Evolutionary conservation across 2,113 vertebrate genomes (phyloP), one percentile per base, ranked within the genome.

Genomic region (Neomonachus schauinslandi): DNA sequence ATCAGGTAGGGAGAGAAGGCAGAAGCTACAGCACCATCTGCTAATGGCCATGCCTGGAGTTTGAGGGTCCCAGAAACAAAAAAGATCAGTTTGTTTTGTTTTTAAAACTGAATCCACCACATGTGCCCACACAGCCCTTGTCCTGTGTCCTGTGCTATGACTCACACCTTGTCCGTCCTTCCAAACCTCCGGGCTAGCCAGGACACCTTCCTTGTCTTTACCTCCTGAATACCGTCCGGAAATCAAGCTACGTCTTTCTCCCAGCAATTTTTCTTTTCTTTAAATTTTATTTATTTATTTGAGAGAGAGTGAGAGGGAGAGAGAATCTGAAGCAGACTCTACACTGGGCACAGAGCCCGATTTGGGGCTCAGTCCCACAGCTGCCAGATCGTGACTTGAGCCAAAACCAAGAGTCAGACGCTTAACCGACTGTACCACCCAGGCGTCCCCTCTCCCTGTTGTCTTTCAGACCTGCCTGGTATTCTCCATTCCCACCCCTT

Each of bases 101-200:
- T 59, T 76, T 95, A 24, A 2, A 22, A 71, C 2, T 31, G 49
- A 53, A 13, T 46, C 39, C 5, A 55, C 65, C 36, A 24, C 0
- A 0, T 59, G 26, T n/a, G 19, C n/a, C n/a, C 19, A 18, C 2
- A 12, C 13, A 39, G 51, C 36, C 5, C 3, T 71, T 51, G 36
- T 26, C 55, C 6, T 42, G 49, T 65, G 39, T 11, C 80, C 31
- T 61, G 55, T 80, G 57, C 42, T 49, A 36, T 57, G 39, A 21
- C 69, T 21, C 46, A 36, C 0, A 6, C 14, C n/a, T 19, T 36
- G 18, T n/a, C 14, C 4, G 22, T 31, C 67, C 39, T 49, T 33
- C 28, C 22, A n/a, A 19, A 18, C 28, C 15, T 72, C 67, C 0
- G 0, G 2, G 1, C 53, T n/a, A 74, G 59, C 61, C 19, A 36